Evolutionary conservation across 2,888 invertebrate genomes (phyloP).

Genomic region (Meiosimyza decipiens): DNA sequence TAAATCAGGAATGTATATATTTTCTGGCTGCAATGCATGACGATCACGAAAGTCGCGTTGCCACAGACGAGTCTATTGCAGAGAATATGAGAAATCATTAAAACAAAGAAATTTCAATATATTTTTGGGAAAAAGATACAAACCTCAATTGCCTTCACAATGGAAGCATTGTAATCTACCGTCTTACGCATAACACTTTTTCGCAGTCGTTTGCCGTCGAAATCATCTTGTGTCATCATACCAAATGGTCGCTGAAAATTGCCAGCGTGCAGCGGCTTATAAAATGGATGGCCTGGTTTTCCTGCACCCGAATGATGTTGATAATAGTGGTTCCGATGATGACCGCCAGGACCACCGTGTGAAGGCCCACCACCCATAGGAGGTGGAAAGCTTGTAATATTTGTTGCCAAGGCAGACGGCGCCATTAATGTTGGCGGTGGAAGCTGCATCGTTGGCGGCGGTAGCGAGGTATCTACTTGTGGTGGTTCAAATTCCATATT

Average conservation of each 20-base stretch:
- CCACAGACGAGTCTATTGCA: conserved; percentile 86
- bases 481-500: conserved; percentile 41
- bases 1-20: conserved; percentile 92
- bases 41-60: conserved; percentile 92
- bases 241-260: conserved; percentile 68
- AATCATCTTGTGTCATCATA: conserved; percentile 84
- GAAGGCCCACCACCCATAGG: conserved; percentile 47
- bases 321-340: conserved; percentile 57
- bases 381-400: conserved; percentile 56
- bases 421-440: conserved; percentile 58
- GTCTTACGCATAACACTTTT: conserved; percentile 98
- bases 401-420: conserved; percentile 60
- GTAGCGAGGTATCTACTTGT: conserved; percentile 61
- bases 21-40: conserved; percentile 91
- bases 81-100: conserved; percentile 6
- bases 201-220: conserved; percentile 94
- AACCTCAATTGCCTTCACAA: conserved; percentile 91
- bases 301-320: conserved; percentile 62
- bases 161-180: conserved; percentile 96
- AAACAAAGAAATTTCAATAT: background rate
- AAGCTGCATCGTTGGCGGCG: conserved; percentile 54
- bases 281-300: conserved; percentile 64
- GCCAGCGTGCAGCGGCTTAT: conserved; percentile 62
- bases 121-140: background rate
- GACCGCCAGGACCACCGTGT: conserved; percentile 40